Evolutionary conservation across 2,888 invertebrate species (phyloP).

Genomic region (Dolichomitus sp.): DNA sequence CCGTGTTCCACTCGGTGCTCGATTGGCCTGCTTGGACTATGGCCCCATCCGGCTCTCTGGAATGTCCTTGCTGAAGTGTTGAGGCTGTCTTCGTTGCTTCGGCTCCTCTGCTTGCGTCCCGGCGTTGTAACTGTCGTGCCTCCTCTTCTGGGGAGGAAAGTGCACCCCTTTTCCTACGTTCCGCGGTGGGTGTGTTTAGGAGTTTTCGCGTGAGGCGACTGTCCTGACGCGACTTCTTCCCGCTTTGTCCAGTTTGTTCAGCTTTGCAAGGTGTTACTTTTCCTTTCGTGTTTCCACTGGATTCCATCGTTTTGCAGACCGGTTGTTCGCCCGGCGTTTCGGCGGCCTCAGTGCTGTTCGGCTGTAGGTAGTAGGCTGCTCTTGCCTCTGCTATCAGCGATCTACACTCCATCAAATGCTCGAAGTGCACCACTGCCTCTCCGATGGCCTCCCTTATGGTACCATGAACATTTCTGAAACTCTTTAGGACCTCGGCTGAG

Average conservation of each 20-base stretch:
- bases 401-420: conserved; percentile 17
- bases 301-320: too few species aligned
- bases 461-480: conserved; percentile 9
- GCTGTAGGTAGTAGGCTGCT: background rate
- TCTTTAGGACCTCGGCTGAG: too few species aligned
- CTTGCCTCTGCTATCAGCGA: background rate
- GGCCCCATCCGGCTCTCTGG: background rate
- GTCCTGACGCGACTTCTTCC: background rate
- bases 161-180: conserved; percentile 3
- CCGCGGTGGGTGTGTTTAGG: conserved; percentile 5
- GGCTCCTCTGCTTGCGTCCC: background rate
- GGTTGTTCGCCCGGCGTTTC: background rate
- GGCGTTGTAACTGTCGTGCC: background rate
- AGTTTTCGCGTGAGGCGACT: background rate
- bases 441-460: conserved; percentile 15
- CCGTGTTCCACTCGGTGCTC: background rate
- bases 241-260: background rate
- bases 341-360: too few species aligned
- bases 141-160: conserved; percentile 14
- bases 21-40: too few species aligned
- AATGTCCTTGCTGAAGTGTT: background rate
- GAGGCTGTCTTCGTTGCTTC: background rate
- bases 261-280: background rate
- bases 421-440: background rate
- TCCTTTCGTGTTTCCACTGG: background rate